Conservation (phyloP, 2,113 vertebrate genomes). For the Furnarius figulus region DNA sequence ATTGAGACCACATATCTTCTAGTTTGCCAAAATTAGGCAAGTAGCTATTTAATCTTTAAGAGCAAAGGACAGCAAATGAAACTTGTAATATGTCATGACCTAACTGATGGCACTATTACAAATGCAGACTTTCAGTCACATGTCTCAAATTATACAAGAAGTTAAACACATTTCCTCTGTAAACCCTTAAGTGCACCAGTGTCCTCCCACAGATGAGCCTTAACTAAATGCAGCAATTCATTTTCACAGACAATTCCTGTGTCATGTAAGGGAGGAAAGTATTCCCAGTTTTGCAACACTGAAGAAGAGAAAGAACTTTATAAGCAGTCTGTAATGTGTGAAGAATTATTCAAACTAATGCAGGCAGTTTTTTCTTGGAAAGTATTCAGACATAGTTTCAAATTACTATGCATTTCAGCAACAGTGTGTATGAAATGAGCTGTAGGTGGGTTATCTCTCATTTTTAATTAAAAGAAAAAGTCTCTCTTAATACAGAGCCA, state of each 20-base stretch:
- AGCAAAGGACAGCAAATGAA: neutral
- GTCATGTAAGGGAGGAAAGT: neutral
- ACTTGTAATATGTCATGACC: neutral
- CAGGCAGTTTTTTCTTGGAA: neutral
- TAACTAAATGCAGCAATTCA: neutral
- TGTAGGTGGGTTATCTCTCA: neutral
- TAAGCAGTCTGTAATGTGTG: neutral
- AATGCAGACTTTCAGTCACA: neutral
- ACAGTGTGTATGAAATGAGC: neutral
- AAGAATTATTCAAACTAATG: neutral
- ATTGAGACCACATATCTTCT: constrained; percentile 14
- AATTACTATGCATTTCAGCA: neutral
- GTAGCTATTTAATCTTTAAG: constrained; percentile 49
- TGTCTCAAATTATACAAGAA: neutral
- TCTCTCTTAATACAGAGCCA: neutral
- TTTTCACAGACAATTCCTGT: neutral
- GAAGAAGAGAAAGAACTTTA: neutral
- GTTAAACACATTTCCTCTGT: neutral
- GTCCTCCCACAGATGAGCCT: neutral
- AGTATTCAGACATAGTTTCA: neutral
- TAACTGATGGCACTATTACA: neutral
- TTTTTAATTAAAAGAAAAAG: neutral
- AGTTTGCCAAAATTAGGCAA: constrained; percentile 54
- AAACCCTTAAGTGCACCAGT: neutral
- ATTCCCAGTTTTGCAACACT: neutral